Base-by-base conservation (phyloP, 2,113 vertebrate genomes). In the Hippocampus abdominalis region DNA sequence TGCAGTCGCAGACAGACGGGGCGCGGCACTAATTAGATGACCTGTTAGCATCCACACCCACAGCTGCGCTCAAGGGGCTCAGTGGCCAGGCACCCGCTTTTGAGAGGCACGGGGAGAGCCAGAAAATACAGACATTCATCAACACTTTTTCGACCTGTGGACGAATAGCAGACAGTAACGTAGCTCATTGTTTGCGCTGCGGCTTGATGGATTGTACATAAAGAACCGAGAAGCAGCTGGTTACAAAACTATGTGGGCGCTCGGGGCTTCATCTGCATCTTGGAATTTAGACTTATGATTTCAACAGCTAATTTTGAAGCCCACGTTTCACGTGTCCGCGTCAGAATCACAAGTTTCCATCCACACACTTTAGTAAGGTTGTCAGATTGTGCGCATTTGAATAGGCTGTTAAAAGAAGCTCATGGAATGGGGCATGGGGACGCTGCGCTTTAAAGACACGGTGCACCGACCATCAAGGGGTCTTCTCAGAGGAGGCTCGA, bases 21-120 rank as follows among this genome's bases (percentile, higher is more conserved):
- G 79, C 71, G 73, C 70, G 39, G 74, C 75, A 85, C 79, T 85
- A 85, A 91, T 91, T 89, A 89, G 76, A 81, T 83, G 79, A 87
- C 81, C 78, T 85, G 87, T 86, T 86, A 82, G 80, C 64, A 39
- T 51, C 46, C 56, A 87, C 85, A 87, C 87, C 79, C 79, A 78
- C 74, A 82, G 88, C 79, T 82, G 84, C 70, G 78, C 60, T 62
- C 74, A 1, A 44, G 39, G 62, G 62, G 29, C 75, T 74, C 73
- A 32, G 73, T n/a, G 65, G 65, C 65, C 42, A 18, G 27, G 27
- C 25, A 66, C 65, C 44, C 29, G 10, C 64, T 49, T 49, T 49
- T 76, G 77, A 66, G 54, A 84, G 77, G 70, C 83, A 74, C 69
- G 39, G 77, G n/a, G 73, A 68, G 73, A 71, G 69, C 73, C 75